These are phyloP conservation scores for Thalassoma bifasciatum DNA, from an alignment of 2,113 vertebrate genomes.

Conservation along the genomic window DNA sequence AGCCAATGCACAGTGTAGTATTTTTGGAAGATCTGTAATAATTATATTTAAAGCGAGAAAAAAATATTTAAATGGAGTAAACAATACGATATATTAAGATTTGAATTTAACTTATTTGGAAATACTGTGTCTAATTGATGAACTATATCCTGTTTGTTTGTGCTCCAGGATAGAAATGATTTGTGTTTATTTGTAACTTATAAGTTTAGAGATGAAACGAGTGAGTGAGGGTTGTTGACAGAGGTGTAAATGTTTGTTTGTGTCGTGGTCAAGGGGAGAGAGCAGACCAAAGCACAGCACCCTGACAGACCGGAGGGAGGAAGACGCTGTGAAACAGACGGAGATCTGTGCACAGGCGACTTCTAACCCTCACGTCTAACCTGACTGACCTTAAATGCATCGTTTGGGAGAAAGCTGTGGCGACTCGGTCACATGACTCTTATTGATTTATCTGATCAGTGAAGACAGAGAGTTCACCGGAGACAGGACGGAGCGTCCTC, in stretches of 20 bases:
- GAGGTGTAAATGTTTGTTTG: conserved; percentile 44
- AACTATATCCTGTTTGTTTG: conserved; percentile 63
- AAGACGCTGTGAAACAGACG: conserved; percentile 7
- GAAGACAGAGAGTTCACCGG: conserved; percentile 28
- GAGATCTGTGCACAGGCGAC: not conserved
- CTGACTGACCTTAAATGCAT: conserved; percentile 59
- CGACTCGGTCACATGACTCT: conserved; percentile 58
- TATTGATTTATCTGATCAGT: conserved; percentile 53
- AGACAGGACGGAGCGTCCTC: conserved; percentile 51
- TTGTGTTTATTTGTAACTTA: conserved; percentile 73
- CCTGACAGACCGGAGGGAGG: conserved; percentile 14
- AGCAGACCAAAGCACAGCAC: conserved; percentile 60
- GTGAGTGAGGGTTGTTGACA: no score
- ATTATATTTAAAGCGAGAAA: conserved; percentile 80
- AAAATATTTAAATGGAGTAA: conserved; percentile 81
- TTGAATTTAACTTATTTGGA: conserved; percentile 81
- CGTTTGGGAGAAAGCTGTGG: conserved; percentile 60
- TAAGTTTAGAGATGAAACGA: conserved; percentile 62
- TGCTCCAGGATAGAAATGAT: conserved; percentile 56
- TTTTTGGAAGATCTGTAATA: conserved; percentile 78
- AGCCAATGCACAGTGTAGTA: conserved; percentile 81
- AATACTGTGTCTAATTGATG: conserved; percentile 72
- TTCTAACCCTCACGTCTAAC: conserved; percentile 31
- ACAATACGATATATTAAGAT: conserved; percentile 74
- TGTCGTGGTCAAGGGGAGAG: conserved; percentile 29